phyloP scores from a whole-genome alignment of 2,797 vertebrate species.

The Microcaecilia unicolor region DNA sequence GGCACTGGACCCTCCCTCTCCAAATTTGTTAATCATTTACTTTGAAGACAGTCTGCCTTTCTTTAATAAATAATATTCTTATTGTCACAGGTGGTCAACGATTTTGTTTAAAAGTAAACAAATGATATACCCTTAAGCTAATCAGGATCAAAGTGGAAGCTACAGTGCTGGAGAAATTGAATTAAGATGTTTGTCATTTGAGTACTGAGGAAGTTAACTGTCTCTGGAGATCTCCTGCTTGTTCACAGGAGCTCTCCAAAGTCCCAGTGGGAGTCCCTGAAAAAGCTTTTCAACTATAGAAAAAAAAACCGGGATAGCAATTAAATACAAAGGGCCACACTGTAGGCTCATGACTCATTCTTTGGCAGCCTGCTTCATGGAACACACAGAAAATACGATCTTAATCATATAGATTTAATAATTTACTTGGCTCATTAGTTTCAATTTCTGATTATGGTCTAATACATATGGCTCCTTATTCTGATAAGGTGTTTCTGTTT shows the following conservation, averaged over 20 bases:
- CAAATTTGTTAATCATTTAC: too few relatives aligned
- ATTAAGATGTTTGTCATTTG: constrained; percentile 14
- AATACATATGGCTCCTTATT: too few relatives aligned
- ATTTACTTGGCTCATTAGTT: constrained; percentile 68
- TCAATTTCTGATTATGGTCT: constrained; percentile 63
- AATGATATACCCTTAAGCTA: too few relatives aligned
- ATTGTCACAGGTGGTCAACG: too few relatives aligned
- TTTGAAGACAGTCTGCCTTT: too few relatives aligned
- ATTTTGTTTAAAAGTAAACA: too few relatives aligned
- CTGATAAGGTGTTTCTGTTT: neutral
- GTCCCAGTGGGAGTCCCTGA: constrained; percentile 23
- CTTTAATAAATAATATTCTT: too few relatives aligned
- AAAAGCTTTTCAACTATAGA: constrained; percentile 16
- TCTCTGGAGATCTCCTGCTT: constrained; percentile 16
- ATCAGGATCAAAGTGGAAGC: too few relatives aligned
- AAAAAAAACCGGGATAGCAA: constrained; percentile 42
- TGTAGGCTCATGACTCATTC: constrained; percentile 26
- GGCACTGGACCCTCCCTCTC: too few relatives aligned
- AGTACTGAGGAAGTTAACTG: constrained; percentile 13
- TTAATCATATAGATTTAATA: constrained; percentile 62
- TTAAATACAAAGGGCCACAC: constrained; percentile 51
- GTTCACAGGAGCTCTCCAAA: constrained; percentile 19
- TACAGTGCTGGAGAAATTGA: too few relatives aligned
- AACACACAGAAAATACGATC: constrained; percentile 59
- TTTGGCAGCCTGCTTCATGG: constrained; percentile 42